phyloP scores from a whole-genome alignment of 2,888 invertebrate species.

The Coelinius sp. region DNA sequence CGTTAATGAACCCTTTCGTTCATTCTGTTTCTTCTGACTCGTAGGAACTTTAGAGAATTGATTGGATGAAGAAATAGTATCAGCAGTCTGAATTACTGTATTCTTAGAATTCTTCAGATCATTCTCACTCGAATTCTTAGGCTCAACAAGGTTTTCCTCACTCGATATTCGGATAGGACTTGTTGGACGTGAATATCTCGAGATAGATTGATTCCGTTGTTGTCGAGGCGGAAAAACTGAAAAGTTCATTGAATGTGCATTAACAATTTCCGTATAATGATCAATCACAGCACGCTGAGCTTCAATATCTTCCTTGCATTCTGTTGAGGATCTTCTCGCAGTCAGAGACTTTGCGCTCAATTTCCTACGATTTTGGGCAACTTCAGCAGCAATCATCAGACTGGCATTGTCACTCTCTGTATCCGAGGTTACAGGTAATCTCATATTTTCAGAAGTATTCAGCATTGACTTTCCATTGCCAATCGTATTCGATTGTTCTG shows the following conservation, averaged over 20 bases:
- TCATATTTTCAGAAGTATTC: conserved; percentile 60
- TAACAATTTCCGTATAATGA: conserved; percentile 86
- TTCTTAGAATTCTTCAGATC: not conserved
- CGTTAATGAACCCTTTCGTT: conserved; percentile 36
- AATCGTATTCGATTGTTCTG: conserved; percentile 61
- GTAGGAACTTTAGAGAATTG: not conserved
- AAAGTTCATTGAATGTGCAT: conserved; percentile 74
- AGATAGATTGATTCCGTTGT: not conserved
- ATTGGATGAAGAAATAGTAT: not conserved
- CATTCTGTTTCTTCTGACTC: not conserved
- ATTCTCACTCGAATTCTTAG: not conserved
- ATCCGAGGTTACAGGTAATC: conserved; percentile 55
- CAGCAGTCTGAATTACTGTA: not conserved
- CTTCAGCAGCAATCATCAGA: conserved; percentile 66
- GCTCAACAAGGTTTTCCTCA: conserved; percentile 51
- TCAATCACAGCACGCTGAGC: conserved; percentile 75
- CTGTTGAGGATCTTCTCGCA: conserved; percentile 51
- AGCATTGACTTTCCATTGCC: conserved; percentile 57
- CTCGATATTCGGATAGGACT: conserved; percentile 43
- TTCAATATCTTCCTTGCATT: conserved; percentile 61
- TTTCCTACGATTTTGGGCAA: conserved; percentile 64
- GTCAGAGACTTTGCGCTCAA: conserved; percentile 55
- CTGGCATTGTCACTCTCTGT: conserved; percentile 65
- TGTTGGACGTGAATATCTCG: conserved; percentile 37
- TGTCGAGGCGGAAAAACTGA: conserved; percentile 22